Evolutionary conservation across 2,888 invertebrate genomes (phyloP).

Genomic region (Scrobipalpa atriplicella): DNA sequence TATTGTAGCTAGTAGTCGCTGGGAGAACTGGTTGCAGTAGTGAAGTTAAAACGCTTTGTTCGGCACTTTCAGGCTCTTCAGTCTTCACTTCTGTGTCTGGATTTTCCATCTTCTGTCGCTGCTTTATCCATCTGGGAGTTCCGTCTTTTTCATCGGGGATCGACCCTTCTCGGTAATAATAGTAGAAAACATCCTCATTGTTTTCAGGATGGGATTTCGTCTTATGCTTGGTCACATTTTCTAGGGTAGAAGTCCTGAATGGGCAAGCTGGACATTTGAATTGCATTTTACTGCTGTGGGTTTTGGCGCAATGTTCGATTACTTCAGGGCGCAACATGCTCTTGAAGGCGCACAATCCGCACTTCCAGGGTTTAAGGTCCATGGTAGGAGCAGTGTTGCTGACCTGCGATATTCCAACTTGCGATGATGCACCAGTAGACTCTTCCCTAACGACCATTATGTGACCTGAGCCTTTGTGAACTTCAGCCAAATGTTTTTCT

Average conservation of each 20-base stretch:
- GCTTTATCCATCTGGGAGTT: conserved; percentile 62
- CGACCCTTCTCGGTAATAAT: conserved; percentile 79
- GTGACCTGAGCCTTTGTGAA: conserved; percentile 78
- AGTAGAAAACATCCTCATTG: conserved; percentile 67
- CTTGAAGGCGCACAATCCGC: conserved; percentile 85
- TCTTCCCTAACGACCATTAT: conserved; percentile 65
- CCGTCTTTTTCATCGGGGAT: conserved; percentile 59
- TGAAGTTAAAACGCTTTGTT: background rate
- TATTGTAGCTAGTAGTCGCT: background rate
- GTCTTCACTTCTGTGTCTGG: conserved; percentile 52
- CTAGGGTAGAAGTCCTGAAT: conserved; percentile 78
- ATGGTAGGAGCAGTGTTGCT: conserved; percentile 56
- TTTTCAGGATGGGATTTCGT: conserved; percentile 79
- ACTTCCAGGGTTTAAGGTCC: conserved; percentile 86
- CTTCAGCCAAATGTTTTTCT: conserved; percentile 86
- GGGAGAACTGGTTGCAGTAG: background rate
- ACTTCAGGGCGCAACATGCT: conserved; percentile 84
- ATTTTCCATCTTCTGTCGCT: conserved; percentile 49
- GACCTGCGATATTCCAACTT: conserved; percentile 36
- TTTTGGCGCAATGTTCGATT: conserved; percentile 79
- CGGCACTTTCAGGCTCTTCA: conserved; percentile 40
- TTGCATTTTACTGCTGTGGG: conserved; percentile 86
- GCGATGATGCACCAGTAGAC: conserved; percentile 48
- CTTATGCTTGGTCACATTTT: conserved; percentile 84
- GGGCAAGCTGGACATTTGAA: conserved; percentile 88